Percentiles rank a stretch among this genome's conserved stretches.
Conservation (phyloP, 2,888 invertebrate species). For the Lottia gigantea region DNA sequence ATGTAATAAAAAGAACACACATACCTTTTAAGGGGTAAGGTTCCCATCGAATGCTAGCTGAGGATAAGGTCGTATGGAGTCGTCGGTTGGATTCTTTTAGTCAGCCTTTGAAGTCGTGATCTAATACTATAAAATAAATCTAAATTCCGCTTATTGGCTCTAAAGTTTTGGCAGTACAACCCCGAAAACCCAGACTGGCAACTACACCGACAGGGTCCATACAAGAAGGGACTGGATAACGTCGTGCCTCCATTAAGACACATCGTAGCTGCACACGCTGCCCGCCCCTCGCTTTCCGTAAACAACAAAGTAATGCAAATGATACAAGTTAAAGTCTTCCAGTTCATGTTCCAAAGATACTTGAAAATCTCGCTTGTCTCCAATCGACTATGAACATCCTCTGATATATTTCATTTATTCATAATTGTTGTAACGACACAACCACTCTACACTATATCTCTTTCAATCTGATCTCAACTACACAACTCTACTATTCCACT, state of each 20-base stretch:
- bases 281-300: background rate
- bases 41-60: background rate
- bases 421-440: too few relatives aligned
- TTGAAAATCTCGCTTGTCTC: too few relatives aligned
- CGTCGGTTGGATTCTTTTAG: background rate
- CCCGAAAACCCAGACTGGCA: background rate
- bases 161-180: background rate
- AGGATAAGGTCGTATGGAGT: background rate
- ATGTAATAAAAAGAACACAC: too few relatives aligned
- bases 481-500: too few relatives aligned
- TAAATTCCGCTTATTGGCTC: background rate
- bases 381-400: too few relatives aligned
- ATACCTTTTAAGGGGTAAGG: too few relatives aligned
- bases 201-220: background rate
- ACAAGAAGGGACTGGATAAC: background rate
- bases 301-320: background rate
- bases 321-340: background rate
- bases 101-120: background rate
- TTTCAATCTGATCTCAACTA: too few relatives aligned
- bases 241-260: background rate
- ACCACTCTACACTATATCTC: too few relatives aligned
- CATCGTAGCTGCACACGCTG: background rate
- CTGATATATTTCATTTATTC: too few relatives aligned
- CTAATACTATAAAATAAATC: background rate
- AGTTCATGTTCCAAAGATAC: slow-evolving; percentile 3